Base-by-base conservation (phyloP, 2,888 invertebrate species). In the Willowsia nigromaculata region DNA sequence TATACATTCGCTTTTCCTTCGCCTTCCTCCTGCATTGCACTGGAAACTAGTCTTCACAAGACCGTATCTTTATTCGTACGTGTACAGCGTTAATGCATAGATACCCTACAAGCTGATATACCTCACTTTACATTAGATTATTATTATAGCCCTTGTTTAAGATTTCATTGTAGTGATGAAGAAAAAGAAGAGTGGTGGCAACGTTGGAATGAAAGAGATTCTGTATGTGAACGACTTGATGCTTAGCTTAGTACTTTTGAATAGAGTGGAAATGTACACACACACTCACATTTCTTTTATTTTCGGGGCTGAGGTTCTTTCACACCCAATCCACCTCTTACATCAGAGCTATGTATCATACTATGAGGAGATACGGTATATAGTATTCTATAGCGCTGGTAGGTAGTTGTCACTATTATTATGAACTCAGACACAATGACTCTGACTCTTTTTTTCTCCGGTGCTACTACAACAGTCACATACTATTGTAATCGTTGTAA, bases 401-500 rank as follows among this genome's bases (percentile, higher is more conserved):
- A 68, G 71, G 53, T 65, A 78, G 47, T 65, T 86, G 78, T 86
- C 86, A 86, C 11, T 37, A 78, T 59, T 85, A 74, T 74, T 68
- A 88, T 74, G 88, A 82, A 81, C 78, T 68, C 56, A 40, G 15
- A 74, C 53, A 78, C 81, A 87, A 82, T 47, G 81, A 68, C 15
- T 47, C 47, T 50, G n/a, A 3, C 50, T 50, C 50, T 50, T 18
- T 50, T 53, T 47, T 25, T 82, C 40, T 37, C 37, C 43, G 3
- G 22, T 22, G 56, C 53, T 43, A 47, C 53, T 74, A 65, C 53
- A 71, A 71, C 83, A 65, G 88, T 84, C 88, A 88, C 88, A 88
- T 83, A 83, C 83, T 59, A 84, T 84, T 88, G 88, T 88, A 84
- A 84, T 88, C 74, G 80, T 65, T 68, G 78, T 88, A 84, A 88